Evolutionary conservation across 2,888 invertebrate genomes (phyloP).

Genomic region (Mylabris sibirica): DNA sequence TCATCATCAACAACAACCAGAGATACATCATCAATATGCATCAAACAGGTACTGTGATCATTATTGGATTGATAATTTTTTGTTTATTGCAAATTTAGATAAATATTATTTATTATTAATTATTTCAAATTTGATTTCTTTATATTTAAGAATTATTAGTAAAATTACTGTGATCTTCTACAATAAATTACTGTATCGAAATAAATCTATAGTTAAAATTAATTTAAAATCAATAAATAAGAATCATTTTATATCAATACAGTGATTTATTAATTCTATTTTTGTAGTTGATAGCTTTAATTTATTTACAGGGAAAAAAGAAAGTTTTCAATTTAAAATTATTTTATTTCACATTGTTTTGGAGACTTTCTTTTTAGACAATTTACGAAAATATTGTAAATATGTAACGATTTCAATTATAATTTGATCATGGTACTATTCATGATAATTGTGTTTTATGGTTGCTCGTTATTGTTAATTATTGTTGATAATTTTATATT

Average conservation of each 20-base stretch:
- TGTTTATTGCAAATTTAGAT: slow-evolving; percentile 2
- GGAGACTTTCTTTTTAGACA: too few relatives aligned
- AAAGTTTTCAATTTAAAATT: too few relatives aligned
- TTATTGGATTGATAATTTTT: slow-evolving; percentile 17
- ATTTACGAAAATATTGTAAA: too few relatives aligned
- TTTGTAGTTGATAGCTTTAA: too few relatives aligned
- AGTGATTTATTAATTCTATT: too few relatives aligned
- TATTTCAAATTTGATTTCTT: neutral
- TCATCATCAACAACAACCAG: slow-evolving; percentile 11
- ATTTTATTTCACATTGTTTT: too few relatives aligned
- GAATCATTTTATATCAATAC: too few relatives aligned
- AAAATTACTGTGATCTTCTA: neutral
- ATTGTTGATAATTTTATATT: too few relatives aligned
- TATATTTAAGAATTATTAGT: neutral
- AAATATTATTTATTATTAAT: neutral
- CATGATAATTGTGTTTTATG: too few relatives aligned
- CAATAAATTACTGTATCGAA: neutral
- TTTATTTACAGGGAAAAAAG: neutral
- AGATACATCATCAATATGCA: slow-evolving; percentile 36
- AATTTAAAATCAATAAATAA: neutral
- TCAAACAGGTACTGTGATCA: slow-evolving; percentile 38
- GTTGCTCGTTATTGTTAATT: too few relatives aligned
- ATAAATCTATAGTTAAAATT: neutral
- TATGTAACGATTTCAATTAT: too few relatives aligned
- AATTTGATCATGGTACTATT: too few relatives aligned